phyloP scores from a whole-genome alignment of 2,888 invertebrate species.

The Ophioninae sp. region DNA sequence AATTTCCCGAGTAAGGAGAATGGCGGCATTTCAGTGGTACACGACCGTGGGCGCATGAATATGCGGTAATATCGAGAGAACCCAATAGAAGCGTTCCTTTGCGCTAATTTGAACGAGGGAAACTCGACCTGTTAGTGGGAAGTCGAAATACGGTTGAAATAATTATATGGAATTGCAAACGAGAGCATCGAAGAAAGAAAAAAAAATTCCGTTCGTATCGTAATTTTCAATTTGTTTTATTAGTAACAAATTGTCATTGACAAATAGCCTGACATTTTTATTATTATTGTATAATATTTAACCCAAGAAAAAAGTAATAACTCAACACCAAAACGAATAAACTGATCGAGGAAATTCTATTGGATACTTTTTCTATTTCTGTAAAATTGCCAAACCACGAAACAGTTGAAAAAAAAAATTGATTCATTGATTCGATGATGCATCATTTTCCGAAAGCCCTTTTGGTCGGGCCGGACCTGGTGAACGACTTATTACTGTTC shows the following conservation, averaged over 20 bases:
- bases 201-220: background rate
- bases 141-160: background rate
- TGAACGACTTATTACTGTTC: too few species aligned
- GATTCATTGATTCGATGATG: too few species aligned
- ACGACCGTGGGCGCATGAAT: background rate
- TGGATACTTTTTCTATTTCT: background rate
- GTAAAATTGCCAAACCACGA: background rate
- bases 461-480: too few species aligned
- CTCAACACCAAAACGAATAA: background rate
- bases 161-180: background rate
- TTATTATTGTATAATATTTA: too few species aligned
- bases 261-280: background rate
- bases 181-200: background rate
- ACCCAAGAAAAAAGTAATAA: background rate
- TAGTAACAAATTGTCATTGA: background rate
- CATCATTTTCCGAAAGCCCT: too few species aligned
- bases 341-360: background rate
- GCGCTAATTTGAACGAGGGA: slow-evolving; percentile 3
- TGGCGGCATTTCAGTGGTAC: background rate
- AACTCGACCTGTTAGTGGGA: background rate
- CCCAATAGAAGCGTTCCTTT: background rate
- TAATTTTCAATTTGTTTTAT: background rate
- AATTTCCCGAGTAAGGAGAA: slow-evolving; percentile 9
- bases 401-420: too few species aligned
- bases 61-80: background rate